Base-by-base conservation (phyloP, 2,113 vertebrate genomes). In the Motacilla alba region DNA sequence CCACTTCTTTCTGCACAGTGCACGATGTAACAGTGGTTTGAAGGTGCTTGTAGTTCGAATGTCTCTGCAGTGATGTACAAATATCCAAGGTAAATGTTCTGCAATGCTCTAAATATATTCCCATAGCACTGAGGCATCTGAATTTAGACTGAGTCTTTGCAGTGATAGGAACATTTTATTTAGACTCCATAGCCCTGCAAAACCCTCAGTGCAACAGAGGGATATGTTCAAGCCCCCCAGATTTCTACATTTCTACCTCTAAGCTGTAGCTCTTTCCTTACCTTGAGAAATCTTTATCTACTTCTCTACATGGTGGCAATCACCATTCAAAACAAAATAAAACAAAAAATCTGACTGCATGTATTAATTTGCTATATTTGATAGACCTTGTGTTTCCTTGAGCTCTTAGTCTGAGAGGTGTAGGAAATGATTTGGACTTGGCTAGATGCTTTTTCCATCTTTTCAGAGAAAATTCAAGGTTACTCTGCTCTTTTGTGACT, bases 211-310 rank as follows among this genome's bases (percentile, higher is more conserved):
- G 47, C 64, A 74, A 47, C 3, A 50, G 26, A 43, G 58, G 12
- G 13, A 24, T 31, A 35, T 0, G 0, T 55, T 72, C n/a, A 83
- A 72, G 10, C 22, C 6, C 7, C 28, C 30, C 16, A 60, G 1
- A 6, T 55, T 87, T 67, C 46, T 80, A 30, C 20, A 24, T 68
- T 56, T 60, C 35, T 15, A 10, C 33, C 5, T 64, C 18, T 52
- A 43, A 76, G 10, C 31, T 63, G 6, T 19, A 78, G 5, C 9
- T 64, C 46, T 81, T 78, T 46, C 35, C 27, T 89, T 7, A 26
- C 35, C 41, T 26, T 70, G 7, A 93, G 6, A 75, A 14, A 18
- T 74, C 35, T 81, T 73, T 5, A 37, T 89, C 47, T 81, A 23
- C 8, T 89, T 80, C 9, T 67, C 21, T 10, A 5, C n/a, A 6